Evolutionary conservation across 1,140 invertebrate genomes (phyloP).

Genomic region (Tetragnatha versicolor): DNA sequence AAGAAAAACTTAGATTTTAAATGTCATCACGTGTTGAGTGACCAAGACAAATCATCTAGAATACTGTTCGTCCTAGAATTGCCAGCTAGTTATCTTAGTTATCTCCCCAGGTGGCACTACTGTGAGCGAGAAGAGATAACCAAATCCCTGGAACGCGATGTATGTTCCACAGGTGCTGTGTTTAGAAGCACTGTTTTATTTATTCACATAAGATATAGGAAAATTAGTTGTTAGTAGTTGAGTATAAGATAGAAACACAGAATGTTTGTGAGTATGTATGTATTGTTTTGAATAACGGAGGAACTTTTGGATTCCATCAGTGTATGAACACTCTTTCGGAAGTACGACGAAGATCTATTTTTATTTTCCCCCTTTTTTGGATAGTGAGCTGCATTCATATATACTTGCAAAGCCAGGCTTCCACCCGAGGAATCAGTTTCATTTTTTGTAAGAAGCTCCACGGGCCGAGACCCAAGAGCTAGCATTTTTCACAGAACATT

Average conservation of each 20-base stretch:
- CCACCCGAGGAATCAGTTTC: conserved; percentile 39
- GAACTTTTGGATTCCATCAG: conserved; percentile 49
- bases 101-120: conserved; percentile 43
- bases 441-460: conserved; percentile 40
- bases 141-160: conserved; percentile 39
- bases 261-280: conserved; percentile 55
- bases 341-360: conserved; percentile 52
- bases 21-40: conserved; percentile 47
- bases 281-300: conserved; percentile 53
- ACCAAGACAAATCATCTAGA: conserved; percentile 52
- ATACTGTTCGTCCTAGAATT: conserved; percentile 45
- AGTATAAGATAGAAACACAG: conserved; percentile 46
- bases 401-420: conserved; percentile 52
- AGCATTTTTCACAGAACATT: conserved; percentile 45
- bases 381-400: conserved; percentile 50
- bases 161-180: conserved; percentile 51
- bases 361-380: conserved; percentile 47
- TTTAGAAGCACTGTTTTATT: conserved; percentile 55
- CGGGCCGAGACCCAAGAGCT: neutral
- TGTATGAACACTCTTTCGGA: conserved; percentile 50
- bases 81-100: conserved; percentile 39
- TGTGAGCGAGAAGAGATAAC: conserved; percentile 29
- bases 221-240: conserved; percentile 55
- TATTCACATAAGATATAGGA: conserved; percentile 53
- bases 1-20: conserved; percentile 54